Base-by-base conservation (phyloP, 2,888 invertebrate species). In the Tetragonisca angustula region DNA sequence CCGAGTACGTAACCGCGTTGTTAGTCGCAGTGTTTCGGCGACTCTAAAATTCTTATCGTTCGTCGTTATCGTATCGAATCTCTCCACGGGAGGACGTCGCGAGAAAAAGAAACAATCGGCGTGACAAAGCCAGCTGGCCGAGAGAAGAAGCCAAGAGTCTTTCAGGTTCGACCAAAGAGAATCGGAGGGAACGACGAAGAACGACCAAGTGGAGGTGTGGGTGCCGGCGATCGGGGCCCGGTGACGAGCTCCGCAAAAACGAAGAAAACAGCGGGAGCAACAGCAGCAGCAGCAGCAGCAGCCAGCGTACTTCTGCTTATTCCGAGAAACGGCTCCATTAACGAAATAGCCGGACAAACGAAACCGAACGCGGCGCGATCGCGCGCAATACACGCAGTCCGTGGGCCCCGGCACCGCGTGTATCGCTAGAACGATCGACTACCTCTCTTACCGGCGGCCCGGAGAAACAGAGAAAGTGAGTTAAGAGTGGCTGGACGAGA, bases 251-350 rank as follows among this genome's bases (percentile, higher is more conserved):
- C 36, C 61, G 84, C 80, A 85, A 87, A 83, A 87, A 86, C 73
- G 76, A 90, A 62, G 68, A 83, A 43, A 75, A 43, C 43, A 9
- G n/a, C 32, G 6, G 43, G n/a, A 6, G 61, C 50, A 11, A 17
- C 56, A 32, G 59, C 50, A 11, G 21, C 56, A 27, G 56, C 62
- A 27, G 27, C 27, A 27, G 27, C 27, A 27, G 27, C 27, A 27
- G 27, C 27, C 72, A 68, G 72, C 75, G 81, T 76, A 80, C 87
- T 86, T 87, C 84, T 79, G 87, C 86, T 88, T 91, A 91, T 91
- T 91, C 90, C 87, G 81, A 89, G 91, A 91, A 91, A 91, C 90
- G 86, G 88, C 87, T 91, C 91, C 91, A 91, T 91, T 90, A 91
- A 91, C 86, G 91, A 91, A 91, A 91, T 88, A 88, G 86, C 76